Evolutionary conservation across 2,888 invertebrate genomes (phyloP).

Genomic region (Acrobasis suavella): DNA sequence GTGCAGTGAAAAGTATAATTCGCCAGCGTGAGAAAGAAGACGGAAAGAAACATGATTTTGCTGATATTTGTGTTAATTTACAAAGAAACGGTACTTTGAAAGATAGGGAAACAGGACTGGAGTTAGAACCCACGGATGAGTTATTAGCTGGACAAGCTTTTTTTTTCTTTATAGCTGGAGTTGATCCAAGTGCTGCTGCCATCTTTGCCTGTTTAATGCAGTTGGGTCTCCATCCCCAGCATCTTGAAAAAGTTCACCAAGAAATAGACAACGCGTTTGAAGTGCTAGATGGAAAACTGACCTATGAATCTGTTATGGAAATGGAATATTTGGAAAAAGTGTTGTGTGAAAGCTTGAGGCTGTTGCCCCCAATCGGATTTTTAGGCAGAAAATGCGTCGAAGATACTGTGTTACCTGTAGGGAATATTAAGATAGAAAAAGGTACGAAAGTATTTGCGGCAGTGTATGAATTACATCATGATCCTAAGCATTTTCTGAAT

Average conservation of each 20-base stretch:
- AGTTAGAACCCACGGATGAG: constrained; percentile 54
- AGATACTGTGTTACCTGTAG: constrained; percentile 49
- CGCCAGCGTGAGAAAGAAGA: constrained; percentile 41
- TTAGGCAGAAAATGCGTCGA: constrained; percentile 53
- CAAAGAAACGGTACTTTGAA: constrained; percentile 53
- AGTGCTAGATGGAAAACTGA: constrained; percentile 43
- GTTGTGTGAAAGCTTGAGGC: constrained; percentile 56
- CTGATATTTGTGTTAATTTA: constrained; percentile 58
- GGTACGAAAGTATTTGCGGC: constrained; percentile 44
- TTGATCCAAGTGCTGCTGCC: constrained; percentile 64
- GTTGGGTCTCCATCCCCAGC: constrained; percentile 56
- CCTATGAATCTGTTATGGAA: constrained; percentile 53
- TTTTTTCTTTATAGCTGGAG: constrained; percentile 71
- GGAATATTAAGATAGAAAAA: constrained; percentile 49
- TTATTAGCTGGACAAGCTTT: constrained; percentile 69
- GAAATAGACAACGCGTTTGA: constrained; percentile 62
- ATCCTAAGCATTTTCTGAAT: constrained; percentile 58
- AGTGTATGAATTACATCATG: constrained; percentile 56
- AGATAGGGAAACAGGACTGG: constrained; percentile 50
- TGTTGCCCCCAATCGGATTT: constrained; percentile 56
- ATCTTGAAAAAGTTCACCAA: constrained; percentile 55
- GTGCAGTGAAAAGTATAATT: constrained; percentile 52
- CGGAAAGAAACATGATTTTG: constrained; percentile 52
- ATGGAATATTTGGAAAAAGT: constrained; percentile 67
- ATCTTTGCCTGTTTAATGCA: constrained; percentile 62